phyloP scores from a whole-genome alignment of 1,140 invertebrate species.

The Diabrotica virgifera region DNA sequence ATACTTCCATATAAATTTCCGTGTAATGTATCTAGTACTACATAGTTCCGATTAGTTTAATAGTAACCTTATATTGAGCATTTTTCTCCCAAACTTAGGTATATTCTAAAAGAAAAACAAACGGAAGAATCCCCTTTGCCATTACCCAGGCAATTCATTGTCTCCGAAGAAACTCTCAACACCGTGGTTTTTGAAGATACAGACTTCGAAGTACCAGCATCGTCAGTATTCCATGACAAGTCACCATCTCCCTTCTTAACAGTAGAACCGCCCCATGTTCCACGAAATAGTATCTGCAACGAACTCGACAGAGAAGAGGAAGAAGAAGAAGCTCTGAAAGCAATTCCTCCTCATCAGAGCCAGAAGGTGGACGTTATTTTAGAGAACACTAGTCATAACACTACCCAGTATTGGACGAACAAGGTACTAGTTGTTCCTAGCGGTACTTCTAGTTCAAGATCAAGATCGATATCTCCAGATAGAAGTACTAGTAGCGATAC shows the following conservation, averaged over 20 bases:
- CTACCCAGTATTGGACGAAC: constrained; percentile 31
- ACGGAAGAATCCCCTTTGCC: constrained; percentile 12
- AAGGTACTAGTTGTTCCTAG: constrained; percentile 23
- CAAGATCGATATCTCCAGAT: not conserved
- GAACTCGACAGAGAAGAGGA: constrained; percentile 34
- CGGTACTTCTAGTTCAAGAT: constrained; percentile 24
- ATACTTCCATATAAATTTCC: too few species aligned
- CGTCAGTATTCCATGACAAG: constrained; percentile 15
- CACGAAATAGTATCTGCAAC: constrained; percentile 38
- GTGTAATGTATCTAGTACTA: too few species aligned
- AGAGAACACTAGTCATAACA: constrained; percentile 22
- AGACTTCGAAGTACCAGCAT: constrained; percentile 21
- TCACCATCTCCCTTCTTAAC: constrained; percentile 38
- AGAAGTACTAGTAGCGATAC: not conserved
- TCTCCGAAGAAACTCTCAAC: constrained; percentile 21
- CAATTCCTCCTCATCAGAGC: constrained; percentile 17
- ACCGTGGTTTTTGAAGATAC: constrained; percentile 19
- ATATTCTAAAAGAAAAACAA: constrained; percentile 23
- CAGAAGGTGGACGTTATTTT: constrained; percentile 26
- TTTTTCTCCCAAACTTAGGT: constrained; percentile 10
- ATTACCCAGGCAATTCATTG: constrained; percentile 28
- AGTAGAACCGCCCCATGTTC: constrained; percentile 31
- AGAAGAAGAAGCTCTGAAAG: constrained; percentile 31
- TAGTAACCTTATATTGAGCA: too few species aligned
- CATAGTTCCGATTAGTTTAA: too few species aligned